Percentiles rank a stretch among this genome's conserved stretches.
phyloP scores from a whole-genome alignment of 1,140 invertebrate genomes.

The Drosophila arawakana region DNA sequence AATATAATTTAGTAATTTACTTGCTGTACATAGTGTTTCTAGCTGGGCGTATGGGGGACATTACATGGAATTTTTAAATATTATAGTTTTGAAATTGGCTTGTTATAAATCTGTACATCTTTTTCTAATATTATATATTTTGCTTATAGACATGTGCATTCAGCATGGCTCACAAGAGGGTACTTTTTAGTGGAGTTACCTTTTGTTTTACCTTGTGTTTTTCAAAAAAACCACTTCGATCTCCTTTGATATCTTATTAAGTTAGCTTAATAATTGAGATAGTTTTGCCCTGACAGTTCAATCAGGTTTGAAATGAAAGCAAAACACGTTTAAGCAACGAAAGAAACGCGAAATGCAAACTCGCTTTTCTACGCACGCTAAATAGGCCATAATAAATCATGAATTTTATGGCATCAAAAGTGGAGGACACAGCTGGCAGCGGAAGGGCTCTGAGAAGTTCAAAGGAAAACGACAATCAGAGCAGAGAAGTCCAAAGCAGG shows the following conservation, averaged over 20 bases:
- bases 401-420: constrained; percentile 43
- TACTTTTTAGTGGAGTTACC: too few species aligned
- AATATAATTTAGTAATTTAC: too few species aligned
- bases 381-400: constrained; percentile 50
- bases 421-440: constrained; percentile 31
- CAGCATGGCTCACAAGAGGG: too few species aligned
- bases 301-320: constrained; percentile 9
- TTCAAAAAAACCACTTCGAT: neutral
- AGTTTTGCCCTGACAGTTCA: constrained; percentile 17
- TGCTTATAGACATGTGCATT: too few species aligned
- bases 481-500: constrained; percentile 49
- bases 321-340: constrained; percentile 20
- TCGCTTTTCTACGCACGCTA: constrained; percentile 26
- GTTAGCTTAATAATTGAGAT: neutral
- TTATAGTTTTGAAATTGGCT: too few species aligned
- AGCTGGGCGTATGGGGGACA: too few species aligned
- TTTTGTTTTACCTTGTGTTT: too few species aligned
- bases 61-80: too few species aligned
- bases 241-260: constrained; percentile 10
- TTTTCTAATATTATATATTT: too few species aligned
- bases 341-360: constrained; percentile 16
- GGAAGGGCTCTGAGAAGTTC: constrained; percentile 53
- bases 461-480: constrained; percentile 68
- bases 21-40: too few species aligned
- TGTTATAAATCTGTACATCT: too few species aligned